Percentiles rank a stretch among this genome's conserved stretches.
These are phyloP conservation scores for Hydractinia symbiolongicarpus DNA, from an alignment of 30 jellyfish, hydroid and myxozoan genomes.

Conservation along the genomic window DNA sequence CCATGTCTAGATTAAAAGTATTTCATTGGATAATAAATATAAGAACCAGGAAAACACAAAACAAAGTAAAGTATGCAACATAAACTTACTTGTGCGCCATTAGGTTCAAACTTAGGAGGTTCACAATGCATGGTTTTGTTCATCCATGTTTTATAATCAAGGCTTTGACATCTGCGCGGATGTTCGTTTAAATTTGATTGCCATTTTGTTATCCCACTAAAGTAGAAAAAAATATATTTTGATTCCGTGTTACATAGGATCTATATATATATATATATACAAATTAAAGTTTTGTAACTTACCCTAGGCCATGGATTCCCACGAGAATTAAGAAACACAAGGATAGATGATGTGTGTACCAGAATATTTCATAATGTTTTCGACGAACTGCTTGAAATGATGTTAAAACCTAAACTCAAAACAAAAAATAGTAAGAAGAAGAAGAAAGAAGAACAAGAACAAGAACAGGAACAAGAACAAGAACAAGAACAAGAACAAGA, in stretches of 20 bases:
- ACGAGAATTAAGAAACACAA: constrained; percentile 41
- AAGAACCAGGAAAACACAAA: neutral
- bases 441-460: too few relatives aligned
- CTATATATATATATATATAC: neutral
- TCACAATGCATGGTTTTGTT: constrained; percentile 25
- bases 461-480: too few relatives aligned
- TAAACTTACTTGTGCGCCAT: constrained; percentile 56
- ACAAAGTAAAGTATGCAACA: neutral
- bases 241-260: neutral
- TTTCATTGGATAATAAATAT: neutral
- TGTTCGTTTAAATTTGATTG: constrained; percentile 65
- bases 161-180: constrained; percentile 25
- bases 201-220: constrained; percentile 57
- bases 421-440: too few relatives aligned
- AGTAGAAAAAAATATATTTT: neutral
- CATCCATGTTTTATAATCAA: constrained; percentile 28
- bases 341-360: constrained; percentile 85
- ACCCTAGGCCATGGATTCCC: constrained; percentile 84
- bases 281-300: constrained; percentile 9
- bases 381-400: constrained; percentile 50
- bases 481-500: too few relatives aligned
- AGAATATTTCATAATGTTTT: constrained; percentile 60
- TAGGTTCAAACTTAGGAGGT: constrained; percentile 46
- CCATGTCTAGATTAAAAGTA: constrained; percentile 67
- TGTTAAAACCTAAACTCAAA: constrained; percentile 2